These are phyloP conservation scores for Sebastes umbrosus DNA, from an alignment of 2,797 vertebrate genomes.

Conservation along the genomic window DNA sequence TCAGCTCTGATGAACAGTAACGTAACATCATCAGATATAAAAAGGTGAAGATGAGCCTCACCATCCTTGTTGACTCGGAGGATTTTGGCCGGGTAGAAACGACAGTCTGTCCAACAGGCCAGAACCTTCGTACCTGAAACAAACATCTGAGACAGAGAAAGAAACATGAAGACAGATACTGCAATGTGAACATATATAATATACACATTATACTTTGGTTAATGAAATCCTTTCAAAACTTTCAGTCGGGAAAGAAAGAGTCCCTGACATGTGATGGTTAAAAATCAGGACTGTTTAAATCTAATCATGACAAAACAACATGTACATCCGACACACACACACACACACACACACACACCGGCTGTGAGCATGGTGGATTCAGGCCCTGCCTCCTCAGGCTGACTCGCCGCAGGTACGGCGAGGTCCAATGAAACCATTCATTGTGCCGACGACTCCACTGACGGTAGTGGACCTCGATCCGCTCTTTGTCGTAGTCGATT, in stretches of 20 bases:
- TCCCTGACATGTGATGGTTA: neutral
- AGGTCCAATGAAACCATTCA: slow-evolving; percentile 94
- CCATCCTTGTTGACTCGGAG: slow-evolving; percentile 90
- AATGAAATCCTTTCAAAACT: neutral
- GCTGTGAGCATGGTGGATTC: slow-evolving; percentile 13
- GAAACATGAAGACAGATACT: neutral
- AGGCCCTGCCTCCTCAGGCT: slow-evolving; percentile 83
- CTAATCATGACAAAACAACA: neutral
- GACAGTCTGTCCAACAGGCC: slow-evolving; percentile 96
- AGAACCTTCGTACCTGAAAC: slow-evolving; percentile 87
- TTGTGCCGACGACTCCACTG: slow-evolving; percentile 93
- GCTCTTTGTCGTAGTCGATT: slow-evolving; percentile 91
- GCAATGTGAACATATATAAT: too few relatives aligned
- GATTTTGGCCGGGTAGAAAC: slow-evolving; percentile 93
- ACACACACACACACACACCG: slow-evolving; percentile 34
- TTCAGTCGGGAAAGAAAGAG: neutral
- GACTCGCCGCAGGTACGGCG: slow-evolving; percentile 89
- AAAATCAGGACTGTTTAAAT: neutral
- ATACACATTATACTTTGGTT: neutral
- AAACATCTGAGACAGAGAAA: slow-evolving; percentile 78
- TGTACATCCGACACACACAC: slow-evolving; percentile 8
- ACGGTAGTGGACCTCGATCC: slow-evolving; percentile 90
- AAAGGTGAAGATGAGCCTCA: slow-evolving; percentile 55
- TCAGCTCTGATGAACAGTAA: neutral
- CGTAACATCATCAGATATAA: neutral